Evolutionary conservation across 2,888 invertebrate genomes (phyloP), one percentile per base, ranked within the genome.

Genomic region (Nemoura dubitans): DNA sequence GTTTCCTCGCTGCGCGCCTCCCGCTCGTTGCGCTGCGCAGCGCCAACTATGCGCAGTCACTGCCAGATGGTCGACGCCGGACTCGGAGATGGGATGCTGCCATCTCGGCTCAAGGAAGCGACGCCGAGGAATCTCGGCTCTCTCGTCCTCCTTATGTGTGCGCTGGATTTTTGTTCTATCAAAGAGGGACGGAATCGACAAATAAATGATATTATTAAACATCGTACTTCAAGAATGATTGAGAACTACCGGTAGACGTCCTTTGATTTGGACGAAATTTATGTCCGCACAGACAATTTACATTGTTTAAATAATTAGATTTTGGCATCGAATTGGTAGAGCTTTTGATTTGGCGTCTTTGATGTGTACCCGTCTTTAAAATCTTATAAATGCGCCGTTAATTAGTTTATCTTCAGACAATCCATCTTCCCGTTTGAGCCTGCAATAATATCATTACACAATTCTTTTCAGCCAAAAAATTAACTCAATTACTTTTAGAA

Each of bases 1-100:
- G 83, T 42, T 83, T n/a, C 25, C 42, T 42, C 30, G n/a, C 27
- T 14, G 30, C 82, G 10, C 82, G 5, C 14, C 30, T 26, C 7
- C 78, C 28, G 30, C 81, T 1, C 36, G 36, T n/a, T n/a, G n/a
- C n/a, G n/a, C n/a, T n/a, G n/a, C 3, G 36, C 59, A 26, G 36
- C 36, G 36, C 36, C 3, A 10, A 10, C 36, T 6, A 7, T 29
- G 30, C 43, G 83, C 83, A 83, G 30, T 82, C 36, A 21, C 83
- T 83, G 83, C 83, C 83, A 83, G 83, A 83, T 83, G 83, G 83
- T 42, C 3, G 36, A n/a, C n/a, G 36, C 36, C 36, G 36, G 36
- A n/a, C n/a, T n/a, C 36, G 36, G 36, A 36, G 36, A 36, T 36
- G 36, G 10, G 36, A n/a, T 78, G 81, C 59, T 16, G 59, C 59